A percentile compares a stretch with the other conserved stretches of the same genome.
These are phyloP conservation scores for Larimichthys polyactis DNA, from an alignment of 2,113 vertebrate species.

Conservation along the genomic window DNA sequence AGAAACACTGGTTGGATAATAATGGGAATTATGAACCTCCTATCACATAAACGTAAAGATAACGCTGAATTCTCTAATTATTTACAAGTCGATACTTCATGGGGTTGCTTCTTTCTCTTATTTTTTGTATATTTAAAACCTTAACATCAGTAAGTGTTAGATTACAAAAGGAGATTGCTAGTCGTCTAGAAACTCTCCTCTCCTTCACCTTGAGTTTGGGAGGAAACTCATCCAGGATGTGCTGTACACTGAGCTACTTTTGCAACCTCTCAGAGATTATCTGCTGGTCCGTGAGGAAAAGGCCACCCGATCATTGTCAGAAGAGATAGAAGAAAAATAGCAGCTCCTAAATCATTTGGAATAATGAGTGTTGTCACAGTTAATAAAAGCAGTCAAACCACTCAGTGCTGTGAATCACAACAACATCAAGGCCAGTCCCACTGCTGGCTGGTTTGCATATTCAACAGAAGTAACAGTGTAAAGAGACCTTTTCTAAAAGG, in stretches of 20 bases:
- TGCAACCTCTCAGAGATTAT: slow-evolving; percentile 61
- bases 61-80: slow-evolving; percentile 23
- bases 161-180: slow-evolving; percentile 7
- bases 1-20: slow-evolving; percentile 33
- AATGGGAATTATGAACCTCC: slow-evolving; percentile 25
- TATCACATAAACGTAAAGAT: neutral
- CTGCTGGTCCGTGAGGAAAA: slow-evolving; percentile 58
- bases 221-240: slow-evolving; percentile 44
- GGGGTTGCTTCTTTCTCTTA: neutral
- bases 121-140: slow-evolving; percentile 1
- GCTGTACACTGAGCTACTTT: slow-evolving; percentile 29
- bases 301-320: slow-evolving; percentile 69
- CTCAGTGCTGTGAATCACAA: slow-evolving; percentile 48
- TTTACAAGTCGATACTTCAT: slow-evolving; percentile 6
- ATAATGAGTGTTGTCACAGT: slow-evolving; percentile 73
- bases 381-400: slow-evolving; percentile 64
- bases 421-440: slow-evolving; percentile 13
- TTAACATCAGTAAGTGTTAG: neutral
- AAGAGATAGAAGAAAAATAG: slow-evolving; percentile 51
- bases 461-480: slow-evolving; percentile 46
- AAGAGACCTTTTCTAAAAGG: slow-evolving; percentile 20
- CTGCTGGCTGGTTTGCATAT: slow-evolving; percentile 47
- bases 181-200: slow-evolving; percentile 8
- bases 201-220: neutral
- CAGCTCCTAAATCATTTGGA: slow-evolving; percentile 72